phyloP scores from a whole-genome alignment of 2,888 invertebrate genomes.

The Caenorhabditis doughertyi region DNA sequence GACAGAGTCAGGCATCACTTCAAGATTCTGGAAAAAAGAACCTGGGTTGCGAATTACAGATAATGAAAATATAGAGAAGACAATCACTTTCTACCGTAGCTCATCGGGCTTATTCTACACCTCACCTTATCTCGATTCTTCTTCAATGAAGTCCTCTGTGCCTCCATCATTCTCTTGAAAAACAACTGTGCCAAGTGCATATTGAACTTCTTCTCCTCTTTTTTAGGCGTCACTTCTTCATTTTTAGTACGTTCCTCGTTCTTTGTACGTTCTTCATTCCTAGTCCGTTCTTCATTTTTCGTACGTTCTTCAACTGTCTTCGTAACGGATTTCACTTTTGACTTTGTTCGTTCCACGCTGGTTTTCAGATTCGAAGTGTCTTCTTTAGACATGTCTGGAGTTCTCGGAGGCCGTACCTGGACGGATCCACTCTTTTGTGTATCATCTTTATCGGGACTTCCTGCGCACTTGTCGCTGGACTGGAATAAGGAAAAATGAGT shows the following conservation, averaged over 20 bases:
- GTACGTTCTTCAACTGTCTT: neutral
- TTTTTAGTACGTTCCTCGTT: neutral
- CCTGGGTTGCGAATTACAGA: no score
- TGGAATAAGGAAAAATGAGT: neutral
- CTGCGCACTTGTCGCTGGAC: neutral
- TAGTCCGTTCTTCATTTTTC: neutral
- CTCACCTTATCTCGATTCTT: constrained; percentile 11
- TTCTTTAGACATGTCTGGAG: neutral
- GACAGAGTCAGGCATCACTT: constrained; percentile 15
- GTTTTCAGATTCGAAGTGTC: neutral
- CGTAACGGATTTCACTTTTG: neutral
- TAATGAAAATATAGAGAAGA: no score
- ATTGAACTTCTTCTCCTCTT: constrained; percentile 20
- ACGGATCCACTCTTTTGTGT: no score
- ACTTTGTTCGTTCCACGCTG: neutral
- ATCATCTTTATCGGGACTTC: neutral
- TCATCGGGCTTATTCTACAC: no score
- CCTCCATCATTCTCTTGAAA: constrained; percentile 16
- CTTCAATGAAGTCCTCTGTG: neutral
- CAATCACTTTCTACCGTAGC: no score
- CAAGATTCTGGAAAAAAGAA: constrained; percentile 11
- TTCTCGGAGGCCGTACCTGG: no score
- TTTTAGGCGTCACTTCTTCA: neutral
- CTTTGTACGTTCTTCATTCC: neutral
- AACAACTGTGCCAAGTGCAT: constrained; percentile 26